Evolutionary conservation across 2,797 vertebrate genomes (phyloP), one percentile per base, ranked within the genome.

Genomic region (Chaetophractus vellerosus): DNA sequence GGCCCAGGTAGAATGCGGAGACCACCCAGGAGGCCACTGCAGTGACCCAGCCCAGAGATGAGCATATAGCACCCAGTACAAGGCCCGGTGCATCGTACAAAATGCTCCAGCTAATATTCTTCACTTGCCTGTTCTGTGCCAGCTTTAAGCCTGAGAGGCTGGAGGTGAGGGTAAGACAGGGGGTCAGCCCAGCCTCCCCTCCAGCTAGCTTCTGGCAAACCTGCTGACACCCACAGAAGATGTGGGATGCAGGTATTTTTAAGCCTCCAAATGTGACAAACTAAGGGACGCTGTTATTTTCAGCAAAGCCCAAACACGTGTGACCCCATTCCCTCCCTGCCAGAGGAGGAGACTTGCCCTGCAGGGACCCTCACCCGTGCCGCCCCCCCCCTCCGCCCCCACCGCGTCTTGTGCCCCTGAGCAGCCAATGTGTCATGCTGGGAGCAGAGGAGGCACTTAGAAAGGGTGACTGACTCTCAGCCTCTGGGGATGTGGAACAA

Each of bases 321-420:
- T 94, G 94, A 95, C 83, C 91, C 87, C 87, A 50, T 78, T 91
- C 95, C 87, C 63, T 75, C 59, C 50, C 88, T 87, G 93, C 63
- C 81, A 55, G 79, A 88, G 57, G 76, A 93, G 33, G 23, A 86
- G 71, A 50, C 80, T 21, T 5, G 38, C 55, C 83, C 16, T 8
- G 33, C 48, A 64, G 66, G 19, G 23, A 75, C 63, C 38, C 69
- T 83, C 18, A 36, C 23, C 63, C 64, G 64, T 55, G 68, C 75
- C 52, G 52, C 61, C 75, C 59, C 5, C 78, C 84, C n/a, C n/a
- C n/a, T n/a, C n/a, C n/a, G n/a, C n/a, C n/a, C n/a, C n/a, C n/a
- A n/a, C n/a, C n/a, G n/a, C 74, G 33, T 18, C 0, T 0, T 4
- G 21, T 24, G 45, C 36, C 83, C 45, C 74, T 24, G 16, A 68